Base-by-base conservation (phyloP, 35 echinoderm and acorn worm genomes). In the Acanthaster planci region DNA sequence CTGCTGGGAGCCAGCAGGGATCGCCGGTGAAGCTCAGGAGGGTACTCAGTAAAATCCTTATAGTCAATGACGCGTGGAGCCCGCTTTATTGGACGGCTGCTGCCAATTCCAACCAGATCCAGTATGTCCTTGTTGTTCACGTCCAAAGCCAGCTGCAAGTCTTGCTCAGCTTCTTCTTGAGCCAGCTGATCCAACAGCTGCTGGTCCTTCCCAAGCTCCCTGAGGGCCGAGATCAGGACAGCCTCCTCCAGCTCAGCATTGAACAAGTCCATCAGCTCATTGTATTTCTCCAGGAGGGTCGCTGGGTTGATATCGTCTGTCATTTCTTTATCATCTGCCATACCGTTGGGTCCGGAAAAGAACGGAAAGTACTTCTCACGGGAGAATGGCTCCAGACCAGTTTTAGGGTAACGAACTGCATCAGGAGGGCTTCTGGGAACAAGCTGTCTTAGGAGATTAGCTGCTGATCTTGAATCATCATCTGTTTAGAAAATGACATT, bases 381-480 rank as follows among this genome's bases (percentile, higher is more conserved):
- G 3, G 64, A 72, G 64, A 72, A 72, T 72, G 64, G 64, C 64
- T 72, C 64, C 26, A 72, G 64, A 31, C 64, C 64, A 26, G 64
- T 72, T 72, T 72, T 72, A 72, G 64, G 64, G 64, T 72, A 72
- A 26, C 64, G 64, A 34, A 72, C 30, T 10, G 23, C 64, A 26
- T 72, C 23, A 29, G 64, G 64, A 21, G 64, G 64, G 30, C 64
- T 72, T 72, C 64, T n/a, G 23, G 64, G 64, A 16, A 31, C 64
- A 72, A 72, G 23, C 34, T 72, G 64, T 72, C 64, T 72, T 2
- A 26, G 64, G 23, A 72, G 30, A 72, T 72, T 26, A 27, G 64
- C 14, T 3, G 64, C 42, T 47, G 42, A 47, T 47, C 42, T 4
- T 47, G 42, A 47, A 47, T 12, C 42, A 47, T 47, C 42, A 47